Evolutionary conservation across 2,113 vertebrate genomes (phyloP).

Genomic region (Telmatochromis bifrenatus): DNA sequence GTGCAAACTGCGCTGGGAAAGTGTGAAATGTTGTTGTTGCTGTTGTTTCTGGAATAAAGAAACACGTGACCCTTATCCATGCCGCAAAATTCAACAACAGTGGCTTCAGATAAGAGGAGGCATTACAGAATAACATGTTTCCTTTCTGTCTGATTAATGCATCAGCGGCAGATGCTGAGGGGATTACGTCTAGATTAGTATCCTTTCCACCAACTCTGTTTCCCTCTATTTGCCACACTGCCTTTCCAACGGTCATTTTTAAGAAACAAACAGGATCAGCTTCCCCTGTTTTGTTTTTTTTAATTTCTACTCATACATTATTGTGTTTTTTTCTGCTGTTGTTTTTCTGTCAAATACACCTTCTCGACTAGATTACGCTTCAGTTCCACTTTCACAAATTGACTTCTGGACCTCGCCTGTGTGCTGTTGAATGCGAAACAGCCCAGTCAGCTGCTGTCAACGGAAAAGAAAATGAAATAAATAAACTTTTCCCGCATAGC

Average conservation of each 20-base stretch:
- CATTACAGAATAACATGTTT: conserved; percentile 72
- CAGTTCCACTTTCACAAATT: not conserved
- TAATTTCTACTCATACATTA: not conserved
- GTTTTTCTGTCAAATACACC: not conserved
- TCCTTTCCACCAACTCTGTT: conserved; percentile 65
- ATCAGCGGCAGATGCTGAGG: conserved; percentile 68
- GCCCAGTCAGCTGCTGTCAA: not conserved
- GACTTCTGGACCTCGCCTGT: not conserved
- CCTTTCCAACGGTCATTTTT: conserved; percentile 46
- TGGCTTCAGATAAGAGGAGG: conserved; percentile 50
- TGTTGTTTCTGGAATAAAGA: not conserved
- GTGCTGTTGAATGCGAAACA: not conserved
- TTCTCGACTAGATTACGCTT: not conserved
- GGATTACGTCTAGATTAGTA: conserved; percentile 74
- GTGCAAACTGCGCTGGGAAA: not conserved
- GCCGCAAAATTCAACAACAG: conserved; percentile 42
- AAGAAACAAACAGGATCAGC: conserved; percentile 56
- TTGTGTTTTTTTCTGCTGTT: conserved; percentile 22
- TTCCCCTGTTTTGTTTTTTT: conserved; percentile 1
- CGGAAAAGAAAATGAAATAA: not conserved
- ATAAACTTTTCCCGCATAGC: not conserved
- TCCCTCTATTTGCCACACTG: conserved; percentile 53
- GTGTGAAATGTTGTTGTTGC: not conserved
- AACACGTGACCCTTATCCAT: conserved; percentile 7
- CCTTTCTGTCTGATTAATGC: conserved; percentile 71